Evolutionary conservation across 2,888 invertebrate genomes (phyloP).

Genomic region (Cephonodes hylas): DNA sequence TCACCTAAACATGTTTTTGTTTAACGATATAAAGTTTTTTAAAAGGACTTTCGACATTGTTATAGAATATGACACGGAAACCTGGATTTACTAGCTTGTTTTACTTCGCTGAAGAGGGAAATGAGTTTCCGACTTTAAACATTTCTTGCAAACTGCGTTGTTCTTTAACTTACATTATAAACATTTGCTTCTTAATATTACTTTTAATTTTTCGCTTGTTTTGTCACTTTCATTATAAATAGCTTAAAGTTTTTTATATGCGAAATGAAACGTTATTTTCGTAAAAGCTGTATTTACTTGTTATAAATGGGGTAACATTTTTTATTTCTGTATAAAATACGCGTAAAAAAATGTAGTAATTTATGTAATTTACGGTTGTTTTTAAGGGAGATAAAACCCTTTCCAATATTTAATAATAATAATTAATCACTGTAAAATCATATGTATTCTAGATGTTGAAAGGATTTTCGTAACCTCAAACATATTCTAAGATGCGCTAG

Average conservation of each 20-base stretch:
- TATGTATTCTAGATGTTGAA: too few relatives aligned
- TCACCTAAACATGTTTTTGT: neutral
- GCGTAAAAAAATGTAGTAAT: neutral
- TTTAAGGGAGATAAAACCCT: too few relatives aligned
- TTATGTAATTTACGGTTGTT: too few relatives aligned
- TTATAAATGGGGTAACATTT: neutral
- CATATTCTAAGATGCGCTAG: neutral
- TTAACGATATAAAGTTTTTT: conserved; percentile 25
- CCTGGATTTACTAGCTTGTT: conserved; percentile 55
- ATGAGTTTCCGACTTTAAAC: conserved; percentile 59
- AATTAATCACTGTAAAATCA: neutral
- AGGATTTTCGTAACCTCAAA: too few relatives aligned
- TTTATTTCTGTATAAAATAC: neutral
- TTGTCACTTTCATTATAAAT: neutral
- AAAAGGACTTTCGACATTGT: conserved; percentile 58
- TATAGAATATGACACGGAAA: conserved; percentile 60
- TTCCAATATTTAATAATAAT: neutral
- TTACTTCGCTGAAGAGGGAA: conserved; percentile 47
- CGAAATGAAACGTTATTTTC: neutral
- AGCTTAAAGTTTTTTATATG: neutral
- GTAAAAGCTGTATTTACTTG: neutral
- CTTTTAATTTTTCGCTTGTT: conserved; percentile 36
- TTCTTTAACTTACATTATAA: conserved; percentile 56
- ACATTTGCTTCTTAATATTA: conserved; percentile 50
- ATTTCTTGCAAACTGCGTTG: conserved; percentile 53